phyloP scores from a whole-genome alignment of 2,888 invertebrate genomes.

The Mesorhabditis belari region DNA sequence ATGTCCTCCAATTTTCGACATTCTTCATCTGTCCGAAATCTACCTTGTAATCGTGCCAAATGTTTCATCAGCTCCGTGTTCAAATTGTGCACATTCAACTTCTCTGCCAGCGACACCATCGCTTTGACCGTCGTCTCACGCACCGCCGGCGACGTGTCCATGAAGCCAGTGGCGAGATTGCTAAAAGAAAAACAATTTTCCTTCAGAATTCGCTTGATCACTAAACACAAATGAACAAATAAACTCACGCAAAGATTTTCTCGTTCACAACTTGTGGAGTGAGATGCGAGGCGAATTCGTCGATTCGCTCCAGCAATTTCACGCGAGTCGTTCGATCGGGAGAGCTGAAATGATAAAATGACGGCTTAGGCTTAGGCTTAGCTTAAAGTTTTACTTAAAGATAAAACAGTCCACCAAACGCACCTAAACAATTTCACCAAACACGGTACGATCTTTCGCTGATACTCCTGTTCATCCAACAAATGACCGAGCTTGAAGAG shows the following conservation, averaged over 20 bases:
- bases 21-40: too few species aligned
- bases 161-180: conserved; percentile 76
- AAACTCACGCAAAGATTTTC: conserved; percentile 64
- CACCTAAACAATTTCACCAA: conserved; percentile 69
- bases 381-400: too few species aligned
- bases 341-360: conserved; percentile 73
- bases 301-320: conserved; percentile 82
- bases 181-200: conserved; percentile 20
- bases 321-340: conserved; percentile 91
- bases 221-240: too few species aligned
- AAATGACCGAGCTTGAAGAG: conserved; percentile 84
- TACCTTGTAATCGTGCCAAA: conserved; percentile 80
- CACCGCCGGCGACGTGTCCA: conserved; percentile 92
- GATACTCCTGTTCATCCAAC: conserved; percentile 83
- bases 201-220: too few species aligned
- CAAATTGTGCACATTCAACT: conserved; percentile 91
- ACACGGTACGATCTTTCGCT: conserved; percentile 76
- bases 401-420: too few species aligned
- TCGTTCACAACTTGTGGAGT: conserved; percentile 72
- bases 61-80: conserved; percentile 92
- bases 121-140: conserved; percentile 88
- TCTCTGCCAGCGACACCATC: conserved; percentile 86
- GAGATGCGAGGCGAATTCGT: conserved; percentile 69
- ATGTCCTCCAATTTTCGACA: not conserved
- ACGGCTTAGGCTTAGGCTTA: not conserved